Evolutionary conservation across 2,888 invertebrate species (phyloP).

Genomic region (Anagyrus pseudococci): DNA sequence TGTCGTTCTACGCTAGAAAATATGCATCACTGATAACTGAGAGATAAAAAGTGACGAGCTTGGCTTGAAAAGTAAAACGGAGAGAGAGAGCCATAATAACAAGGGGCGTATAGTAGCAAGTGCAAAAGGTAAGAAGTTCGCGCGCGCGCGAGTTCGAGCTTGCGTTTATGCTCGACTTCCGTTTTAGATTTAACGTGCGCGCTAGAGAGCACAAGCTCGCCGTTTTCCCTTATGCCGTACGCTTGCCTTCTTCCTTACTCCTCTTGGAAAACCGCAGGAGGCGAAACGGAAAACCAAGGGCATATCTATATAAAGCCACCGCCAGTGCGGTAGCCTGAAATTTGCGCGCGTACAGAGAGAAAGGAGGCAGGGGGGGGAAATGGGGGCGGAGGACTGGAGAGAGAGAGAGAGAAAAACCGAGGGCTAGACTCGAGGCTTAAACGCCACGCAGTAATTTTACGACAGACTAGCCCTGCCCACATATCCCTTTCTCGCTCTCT

Average conservation of each 20-base stretch:
- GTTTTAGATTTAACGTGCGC: conserved; percentile 48
- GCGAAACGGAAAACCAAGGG: not conserved
- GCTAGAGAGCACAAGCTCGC: no score
- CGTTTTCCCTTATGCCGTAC: not conserved
- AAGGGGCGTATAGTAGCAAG: no score
- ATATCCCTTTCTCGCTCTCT: conserved; percentile 6
- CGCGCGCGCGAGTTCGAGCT: not conserved
- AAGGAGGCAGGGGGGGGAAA: no score
- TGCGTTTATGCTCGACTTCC: conserved; percentile 46
- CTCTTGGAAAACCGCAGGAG: not conserved
- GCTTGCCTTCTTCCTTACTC: not conserved
- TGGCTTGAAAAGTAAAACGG: no score
- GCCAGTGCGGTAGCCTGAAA: conserved; percentile 13
- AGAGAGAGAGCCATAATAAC: no score
- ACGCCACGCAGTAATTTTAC: conserved; percentile 34
- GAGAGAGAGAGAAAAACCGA: not conserved
- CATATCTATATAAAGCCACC: conserved; percentile 19
- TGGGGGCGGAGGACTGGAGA: no score
- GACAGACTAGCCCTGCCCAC: not conserved
- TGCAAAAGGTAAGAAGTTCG: not conserved
- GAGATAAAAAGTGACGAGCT: no score
- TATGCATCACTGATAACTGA: no score
- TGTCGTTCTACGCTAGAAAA: no score
- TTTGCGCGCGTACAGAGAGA: conserved; percentile 15
- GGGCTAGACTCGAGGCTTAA: conserved; percentile 20